A percentile compares a stretch with the other conserved stretches of the same genome.
phyloP scores from a whole-genome alignment of 2,888 invertebrate genomes.

The Lepidocyrtinus sp. region DNA sequence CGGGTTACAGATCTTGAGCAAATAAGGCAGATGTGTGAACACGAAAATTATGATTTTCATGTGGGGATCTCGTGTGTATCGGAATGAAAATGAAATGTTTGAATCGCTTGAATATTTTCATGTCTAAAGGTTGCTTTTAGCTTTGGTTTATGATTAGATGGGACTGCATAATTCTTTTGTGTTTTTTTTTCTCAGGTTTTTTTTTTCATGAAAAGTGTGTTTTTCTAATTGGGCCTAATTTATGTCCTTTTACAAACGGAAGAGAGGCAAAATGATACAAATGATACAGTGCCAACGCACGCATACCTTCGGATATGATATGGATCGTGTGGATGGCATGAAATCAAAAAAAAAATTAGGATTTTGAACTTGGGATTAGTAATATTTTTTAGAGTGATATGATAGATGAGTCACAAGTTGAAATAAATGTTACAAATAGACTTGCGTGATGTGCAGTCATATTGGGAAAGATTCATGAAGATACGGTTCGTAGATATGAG shows the following conservation, averaged over 20 bases:
- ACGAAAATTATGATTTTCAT: constrained; percentile 13
- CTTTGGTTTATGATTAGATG: too few species aligned
- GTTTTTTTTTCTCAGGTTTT: not conserved
- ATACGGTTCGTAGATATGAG: too few species aligned
- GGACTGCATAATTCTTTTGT: constrained; percentile 9
- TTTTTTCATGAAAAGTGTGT: not conserved
- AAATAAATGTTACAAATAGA: constrained; percentile 39
- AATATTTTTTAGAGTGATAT: too few species aligned
- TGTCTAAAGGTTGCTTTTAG: too few species aligned
- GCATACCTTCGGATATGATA: too few species aligned
- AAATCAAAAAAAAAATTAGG: not conserved
- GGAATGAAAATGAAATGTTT: too few species aligned
- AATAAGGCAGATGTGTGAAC: constrained; percentile 12
- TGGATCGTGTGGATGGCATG: not conserved
- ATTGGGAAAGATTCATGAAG: not conserved
- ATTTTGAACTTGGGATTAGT: not conserved
- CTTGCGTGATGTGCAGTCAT: constrained; percentile 37
- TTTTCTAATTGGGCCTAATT: constrained; percentile 11
- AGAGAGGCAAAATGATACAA: not conserved
- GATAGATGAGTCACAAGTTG: not conserved
- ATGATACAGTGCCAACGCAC: not conserved
- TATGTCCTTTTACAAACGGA: not conserved
- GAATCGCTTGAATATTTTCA: too few species aligned
- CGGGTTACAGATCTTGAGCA: too few species aligned
- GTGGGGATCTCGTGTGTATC: too few species aligned